These are phyloP conservation scores for Oceanodroma tethys DNA, from an alignment of 2,113 vertebrate species.

Conservation along the genomic window DNA sequence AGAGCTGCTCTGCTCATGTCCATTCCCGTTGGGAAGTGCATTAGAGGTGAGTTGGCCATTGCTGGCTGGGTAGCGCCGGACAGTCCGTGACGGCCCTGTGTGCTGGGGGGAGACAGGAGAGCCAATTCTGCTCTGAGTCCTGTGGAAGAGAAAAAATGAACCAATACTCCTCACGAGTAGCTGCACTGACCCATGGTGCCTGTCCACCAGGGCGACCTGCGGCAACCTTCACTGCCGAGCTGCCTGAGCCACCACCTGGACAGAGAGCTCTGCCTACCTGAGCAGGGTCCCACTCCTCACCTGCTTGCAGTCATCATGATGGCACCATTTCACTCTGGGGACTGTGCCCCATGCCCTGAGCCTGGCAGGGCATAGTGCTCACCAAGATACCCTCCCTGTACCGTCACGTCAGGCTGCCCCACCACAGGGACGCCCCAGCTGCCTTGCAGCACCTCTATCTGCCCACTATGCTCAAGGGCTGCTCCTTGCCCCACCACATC, in stretches of 20 bases:
- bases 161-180: not conserved
- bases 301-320: not conserved
- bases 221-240: not conserved
- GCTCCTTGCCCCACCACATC: not conserved
- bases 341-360: not conserved
- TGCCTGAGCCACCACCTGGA: not conserved
- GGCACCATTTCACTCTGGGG: not conserved
- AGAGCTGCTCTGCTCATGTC: conserved; percentile 62
- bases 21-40: conserved; percentile 73
- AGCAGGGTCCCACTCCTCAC: not conserved
- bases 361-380: not conserved
- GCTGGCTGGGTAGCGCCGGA: conserved; percentile 84
- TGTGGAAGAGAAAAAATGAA: conserved; percentile 63
- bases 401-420: not conserved
- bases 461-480: not conserved
- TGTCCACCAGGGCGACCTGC: not conserved
- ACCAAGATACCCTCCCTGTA: not conserved
- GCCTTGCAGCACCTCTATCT: not conserved
- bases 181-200: not conserved
- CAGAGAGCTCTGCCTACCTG: not conserved
- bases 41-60: conserved; percentile 84
- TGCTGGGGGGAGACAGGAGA: conserved; percentile 76
- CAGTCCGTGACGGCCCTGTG: conserved; percentile 80
- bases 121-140: conserved; percentile 81
- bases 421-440: not conserved